A percentile compares a stretch with the other conserved stretches of the same genome.
Evolutionary conservation across 64 coral and sea anemone species (phyloP).

Genomic region (Montipora foliosa): DNA sequence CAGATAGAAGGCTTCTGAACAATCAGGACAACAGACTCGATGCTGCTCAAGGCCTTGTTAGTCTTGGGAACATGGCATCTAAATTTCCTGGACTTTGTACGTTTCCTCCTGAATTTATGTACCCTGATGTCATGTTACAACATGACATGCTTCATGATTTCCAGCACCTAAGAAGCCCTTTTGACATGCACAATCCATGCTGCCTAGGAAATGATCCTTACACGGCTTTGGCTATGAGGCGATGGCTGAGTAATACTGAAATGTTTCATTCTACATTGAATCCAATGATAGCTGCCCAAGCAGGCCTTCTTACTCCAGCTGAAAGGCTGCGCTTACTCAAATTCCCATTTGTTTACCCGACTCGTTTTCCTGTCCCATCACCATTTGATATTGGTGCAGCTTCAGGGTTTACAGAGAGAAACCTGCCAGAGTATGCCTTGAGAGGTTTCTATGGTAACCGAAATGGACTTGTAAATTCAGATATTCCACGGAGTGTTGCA

Average conservation of each 20-base stretch:
- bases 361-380: slow-evolving; percentile 60
- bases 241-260: slow-evolving; percentile 85
- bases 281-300: slow-evolving; percentile 81
- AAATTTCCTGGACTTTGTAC: slow-evolving; percentile 79
- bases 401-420: slow-evolving; percentile 67
- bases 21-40: slow-evolving; percentile 85
- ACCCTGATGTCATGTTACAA: slow-evolving; percentile 90
- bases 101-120: slow-evolving; percentile 90
- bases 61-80: slow-evolving; percentile 79
- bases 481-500: slow-evolving; percentile 24
- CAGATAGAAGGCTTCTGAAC: slow-evolving; percentile 57
- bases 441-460: slow-evolving; percentile 16
- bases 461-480: slow-evolving; percentile 38
- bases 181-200: slow-evolving; percentile 81
- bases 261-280: slow-evolving; percentile 84
- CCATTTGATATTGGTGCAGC: slow-evolving; percentile 72
- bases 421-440: slow-evolving; percentile 69
- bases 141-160: slow-evolving; percentile 77
- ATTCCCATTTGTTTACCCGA: slow-evolving; percentile 63
- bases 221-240: slow-evolving; percentile 81
- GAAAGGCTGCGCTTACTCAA: slow-evolving; percentile 85
- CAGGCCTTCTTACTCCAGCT: slow-evolving; percentile 73
- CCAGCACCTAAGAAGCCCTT: slow-evolving; percentile 77
- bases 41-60: slow-evolving; percentile 90
- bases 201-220: slow-evolving; percentile 75